Percentiles rank a stretch among this genome's conserved stretches.
Evolutionary conservation across 2,888 invertebrate genomes (phyloP).

Genomic region (Tetragnatha montana): DNA sequence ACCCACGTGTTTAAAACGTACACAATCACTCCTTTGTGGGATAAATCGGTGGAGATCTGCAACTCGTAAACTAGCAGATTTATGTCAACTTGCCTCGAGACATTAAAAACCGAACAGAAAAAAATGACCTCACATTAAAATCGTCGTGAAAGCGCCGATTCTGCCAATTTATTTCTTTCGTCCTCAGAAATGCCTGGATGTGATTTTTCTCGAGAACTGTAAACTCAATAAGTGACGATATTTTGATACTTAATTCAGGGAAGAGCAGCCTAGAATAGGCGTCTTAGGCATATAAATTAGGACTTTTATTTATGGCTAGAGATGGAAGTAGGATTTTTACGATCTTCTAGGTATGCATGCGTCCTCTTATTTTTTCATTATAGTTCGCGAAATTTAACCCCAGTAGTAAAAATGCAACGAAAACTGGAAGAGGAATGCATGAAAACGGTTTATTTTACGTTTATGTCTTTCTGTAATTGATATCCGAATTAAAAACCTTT

Average conservation of each 20-base stretch:
- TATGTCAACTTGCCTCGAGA: constrained; percentile 39
- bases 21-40: constrained; percentile 56
- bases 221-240: constrained; percentile 58
- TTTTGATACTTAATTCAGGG: constrained; percentile 67
- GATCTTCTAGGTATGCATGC: constrained; percentile 61
- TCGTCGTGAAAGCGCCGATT: constrained; percentile 26
- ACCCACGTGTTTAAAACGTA: constrained; percentile 23
- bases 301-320: constrained; percentile 65
- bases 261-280: constrained; percentile 49
- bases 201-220: constrained; percentile 66
- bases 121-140: constrained; percentile 42
- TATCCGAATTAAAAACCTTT: constrained; percentile 25
- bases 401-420: constrained; percentile 64
- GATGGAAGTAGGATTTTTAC: constrained; percentile 63
- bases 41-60: constrained; percentile 24
- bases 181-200: constrained; percentile 43
- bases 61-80: constrained; percentile 61
- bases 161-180: constrained; percentile 62
- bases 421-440: constrained; percentile 34
- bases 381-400: constrained; percentile 59
- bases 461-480: constrained; percentile 53
- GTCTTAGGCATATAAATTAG: constrained; percentile 64
- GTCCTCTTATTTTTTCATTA: constrained; percentile 30
- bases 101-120: constrained; percentile 11
- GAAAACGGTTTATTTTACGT: constrained; percentile 36